Evolutionary conservation across 2,113 vertebrate species (phyloP).

Genomic region (Mastomys natalensis): DNA sequence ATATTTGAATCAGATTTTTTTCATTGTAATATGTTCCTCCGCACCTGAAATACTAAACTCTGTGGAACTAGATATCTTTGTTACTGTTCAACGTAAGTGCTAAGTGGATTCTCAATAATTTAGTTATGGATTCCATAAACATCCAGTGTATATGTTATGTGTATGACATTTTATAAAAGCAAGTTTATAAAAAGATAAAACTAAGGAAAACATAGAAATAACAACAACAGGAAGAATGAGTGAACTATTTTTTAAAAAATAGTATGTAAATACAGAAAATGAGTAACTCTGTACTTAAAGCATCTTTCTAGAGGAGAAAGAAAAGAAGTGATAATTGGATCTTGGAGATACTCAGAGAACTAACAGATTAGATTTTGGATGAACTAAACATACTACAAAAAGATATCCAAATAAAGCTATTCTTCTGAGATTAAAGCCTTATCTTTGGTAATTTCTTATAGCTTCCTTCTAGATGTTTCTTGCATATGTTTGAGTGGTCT

Average conservation of each 20-base stretch:
- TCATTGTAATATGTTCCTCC: background rate
- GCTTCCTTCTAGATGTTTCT: background rate
- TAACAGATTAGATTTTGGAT: background rate
- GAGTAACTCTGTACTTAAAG: background rate
- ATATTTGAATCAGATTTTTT: slow-evolving; percentile 38
- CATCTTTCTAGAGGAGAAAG: background rate
- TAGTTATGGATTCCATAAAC: background rate
- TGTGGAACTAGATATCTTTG: slow-evolving; percentile 5
- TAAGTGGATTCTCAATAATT: slow-evolving; percentile 14
- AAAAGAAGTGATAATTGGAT: background rate
- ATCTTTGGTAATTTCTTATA: background rate
- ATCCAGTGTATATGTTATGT: background rate
- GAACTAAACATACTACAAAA: background rate
- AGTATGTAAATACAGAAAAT: background rate
- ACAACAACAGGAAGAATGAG: background rate
- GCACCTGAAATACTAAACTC: background rate
- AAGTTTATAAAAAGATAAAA: background rate
- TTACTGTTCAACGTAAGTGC: slow-evolving; percentile 4
- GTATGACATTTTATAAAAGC: background rate
- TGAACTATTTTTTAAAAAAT: background rate
- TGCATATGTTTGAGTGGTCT: background rate
- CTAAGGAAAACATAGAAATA: slow-evolving; percentile 24
- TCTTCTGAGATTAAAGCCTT: background rate
- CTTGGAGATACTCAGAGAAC: background rate
- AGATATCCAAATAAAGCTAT: background rate